Evolutionary conservation across 2,797 vertebrate species (phyloP), one percentile per base, ranked within the genome.

Genomic region (Odontamblyopus lacepedii): DNA sequence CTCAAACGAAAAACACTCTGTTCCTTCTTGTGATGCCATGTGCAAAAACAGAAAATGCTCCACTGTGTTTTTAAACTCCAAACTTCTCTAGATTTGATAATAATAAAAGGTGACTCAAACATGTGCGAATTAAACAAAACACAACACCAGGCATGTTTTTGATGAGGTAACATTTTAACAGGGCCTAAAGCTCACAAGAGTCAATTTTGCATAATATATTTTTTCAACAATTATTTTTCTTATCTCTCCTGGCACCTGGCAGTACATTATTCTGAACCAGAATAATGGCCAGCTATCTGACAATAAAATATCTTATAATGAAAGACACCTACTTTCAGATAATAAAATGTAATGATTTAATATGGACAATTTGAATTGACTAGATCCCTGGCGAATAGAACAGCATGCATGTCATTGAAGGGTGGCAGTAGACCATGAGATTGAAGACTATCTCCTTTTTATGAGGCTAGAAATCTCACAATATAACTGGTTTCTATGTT

Each of bases 401-500:
- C 56, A 27, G 23, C 8, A 59, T 27, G 56, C 56, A 59, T 59
- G 56, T 12, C 57, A 30, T 30, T 18, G 27, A 6, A 11, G 30
- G 30, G 30, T n/a, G 6, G 60, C 32, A 38, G 16, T 8, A 38
- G 60, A 38, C 8, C 9, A 9, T n/a, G 62, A 41, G 35, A 63
- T 63, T 23, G n/a, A 65, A 50, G 41, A 65, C 26, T 11, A 63
- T 65, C 13, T 65, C 23, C 38, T 50, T 65, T 26, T 26, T 65
- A 27, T 29, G 38, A 48, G 4, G 27, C 26, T n/a, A 29, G 6
- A 30, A 32, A 67, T 67, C 16, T 30, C 16, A 30, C 27, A 53
- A 32, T 53, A 30, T 67, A 67, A 67, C 64, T 30, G 15, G 50
- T 53, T 67, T 32, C 48, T 30, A 79, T 70, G 68, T 72, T 63